Base-by-base conservation (phyloP, 2,113 vertebrate genomes). In the Uria lomvia region DNA sequence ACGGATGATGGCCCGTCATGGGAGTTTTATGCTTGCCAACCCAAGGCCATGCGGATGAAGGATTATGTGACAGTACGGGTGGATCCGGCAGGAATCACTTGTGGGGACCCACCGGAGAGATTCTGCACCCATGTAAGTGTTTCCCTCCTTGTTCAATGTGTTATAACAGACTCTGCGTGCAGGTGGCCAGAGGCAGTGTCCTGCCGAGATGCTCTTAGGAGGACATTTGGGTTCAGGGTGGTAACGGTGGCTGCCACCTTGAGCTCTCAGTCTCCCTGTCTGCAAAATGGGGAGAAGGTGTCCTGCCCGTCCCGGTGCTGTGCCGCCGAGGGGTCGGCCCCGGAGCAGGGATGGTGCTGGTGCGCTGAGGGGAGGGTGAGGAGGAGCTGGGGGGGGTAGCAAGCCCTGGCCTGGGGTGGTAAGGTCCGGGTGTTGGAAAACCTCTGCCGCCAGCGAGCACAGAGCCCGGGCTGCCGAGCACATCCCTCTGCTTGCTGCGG, bases 11-110 rank as follows among this genome's bases (percentile, higher is more conserved):
- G 99, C 93, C 99, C 99, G 0, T 98, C 99, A 55, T 99, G 99
- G 99, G 99, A 99, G 97, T 99, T 99, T 81, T 99, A 99, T 3
- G 99, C 99, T 16, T 99, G 99, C 95, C 99, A 99, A 96, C 99
- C 99, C 87, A 99, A 99, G 97, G 81, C 98, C 66, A 98, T 98
- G 97, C 87, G 98, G 92, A 98, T 99, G 98, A 99, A 99, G 98
- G 99, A 99, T 97, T 98, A 98, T 11, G 98, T 99, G 97, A 99
- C 98, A 2, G 99, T 99, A 78, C 99, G 98, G 77, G 99, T 99
- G 96, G 99, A 99, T 17, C 99, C 99, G 2, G 96, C 98, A 1
- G 99, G 99, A 79, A 99, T 99, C 97, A 99, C 99, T 0, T 99
- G 99, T 8, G 99, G 99, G 65, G 98, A 99, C 88, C 99, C 99